Conservation (phyloP, 2,888 invertebrate genomes). For the Ophion slaviceki region DNA sequence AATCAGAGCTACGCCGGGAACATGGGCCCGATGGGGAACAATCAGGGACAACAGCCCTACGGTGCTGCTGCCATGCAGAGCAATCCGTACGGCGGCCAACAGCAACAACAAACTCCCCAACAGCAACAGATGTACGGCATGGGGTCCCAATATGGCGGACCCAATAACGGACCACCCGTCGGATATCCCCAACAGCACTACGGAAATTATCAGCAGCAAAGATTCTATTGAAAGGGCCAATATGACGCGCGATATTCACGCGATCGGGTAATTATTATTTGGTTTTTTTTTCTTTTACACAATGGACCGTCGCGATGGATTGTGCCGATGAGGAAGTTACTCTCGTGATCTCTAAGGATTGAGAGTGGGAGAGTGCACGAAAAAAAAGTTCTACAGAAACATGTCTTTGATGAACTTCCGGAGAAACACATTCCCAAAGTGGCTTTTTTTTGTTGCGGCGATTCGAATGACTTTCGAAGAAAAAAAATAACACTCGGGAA, state of each 20-base stretch:
- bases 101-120: constrained; percentile 38
- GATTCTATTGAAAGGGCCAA: constrained; percentile 75
- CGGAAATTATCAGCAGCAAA: constrained; percentile 78
- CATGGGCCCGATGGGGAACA: constrained; percentile 67
- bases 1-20: constrained; percentile 69
- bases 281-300: constrained; percentile 19
- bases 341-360: neutral
- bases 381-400: constrained; percentile 27
- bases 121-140: constrained; percentile 70
- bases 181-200: constrained; percentile 78
- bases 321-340: neutral
- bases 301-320: neutral
- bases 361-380: neutral
- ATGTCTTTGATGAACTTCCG: constrained; percentile 2
- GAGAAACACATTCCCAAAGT: constrained; percentile 17
- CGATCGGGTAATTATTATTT: constrained; percentile 6
- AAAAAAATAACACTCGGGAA: neutral
- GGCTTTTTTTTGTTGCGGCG: constrained; percentile 3
- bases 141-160: constrained; percentile 73
- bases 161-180: constrained; percentile 65
- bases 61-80: constrained; percentile 17
- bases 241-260: neutral
- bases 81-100: constrained; percentile 52
- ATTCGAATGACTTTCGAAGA: constrained; percentile 2
- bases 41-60: constrained; percentile 70